Percentiles rank a stretch among this genome's conserved stretches.
Evolutionary conservation across 2,888 invertebrate genomes (phyloP).

Genomic region (Oligia fasciuncula): DNA sequence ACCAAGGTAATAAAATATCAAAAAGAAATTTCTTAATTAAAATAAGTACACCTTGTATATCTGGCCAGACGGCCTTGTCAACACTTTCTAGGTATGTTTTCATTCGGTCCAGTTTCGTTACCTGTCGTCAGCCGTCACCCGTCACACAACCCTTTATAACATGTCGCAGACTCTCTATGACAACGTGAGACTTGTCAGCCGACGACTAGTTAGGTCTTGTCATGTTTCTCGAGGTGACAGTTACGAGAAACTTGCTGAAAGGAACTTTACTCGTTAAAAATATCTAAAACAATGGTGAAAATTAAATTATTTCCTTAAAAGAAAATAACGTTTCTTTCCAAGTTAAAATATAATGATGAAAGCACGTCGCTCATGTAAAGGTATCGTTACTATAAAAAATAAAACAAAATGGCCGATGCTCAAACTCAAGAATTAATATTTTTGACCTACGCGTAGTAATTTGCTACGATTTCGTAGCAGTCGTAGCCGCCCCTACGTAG

Average conservation of each 20-base stretch:
- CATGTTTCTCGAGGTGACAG: not conserved
- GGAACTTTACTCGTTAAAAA: not conserved
- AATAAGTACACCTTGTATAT: constrained; percentile 4
- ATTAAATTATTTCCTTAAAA: no score
- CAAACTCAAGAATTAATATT: not conserved
- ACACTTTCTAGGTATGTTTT: constrained; percentile 12
- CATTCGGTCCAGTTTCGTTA: constrained; percentile 12
- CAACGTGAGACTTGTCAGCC: constrained; percentile 10
- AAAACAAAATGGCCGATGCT: not conserved
- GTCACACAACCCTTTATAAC: constrained; percentile 29
- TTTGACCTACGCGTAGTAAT: constrained; percentile 19
- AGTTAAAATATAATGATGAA: not conserved
- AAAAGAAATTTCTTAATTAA: not conserved
- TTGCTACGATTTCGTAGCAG: constrained; percentile 23
- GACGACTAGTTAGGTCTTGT: not conserved
- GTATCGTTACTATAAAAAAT: not conserved
- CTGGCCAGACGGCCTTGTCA: constrained; percentile 20
- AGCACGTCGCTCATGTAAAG: not conserved
- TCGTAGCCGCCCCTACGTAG: not conserved
- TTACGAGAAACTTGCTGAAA: not conserved
- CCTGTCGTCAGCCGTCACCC: constrained; percentile 5
- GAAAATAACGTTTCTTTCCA: no score
- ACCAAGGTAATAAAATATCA: no score
- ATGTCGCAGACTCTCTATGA: constrained; percentile 12
- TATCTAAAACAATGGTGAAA: not conserved